Percentiles rank a stretch among this genome's conserved stretches.
phyloP scores from a whole-genome alignment of 2,113 vertebrate species.

The Aptenodytes patagonicus region DNA sequence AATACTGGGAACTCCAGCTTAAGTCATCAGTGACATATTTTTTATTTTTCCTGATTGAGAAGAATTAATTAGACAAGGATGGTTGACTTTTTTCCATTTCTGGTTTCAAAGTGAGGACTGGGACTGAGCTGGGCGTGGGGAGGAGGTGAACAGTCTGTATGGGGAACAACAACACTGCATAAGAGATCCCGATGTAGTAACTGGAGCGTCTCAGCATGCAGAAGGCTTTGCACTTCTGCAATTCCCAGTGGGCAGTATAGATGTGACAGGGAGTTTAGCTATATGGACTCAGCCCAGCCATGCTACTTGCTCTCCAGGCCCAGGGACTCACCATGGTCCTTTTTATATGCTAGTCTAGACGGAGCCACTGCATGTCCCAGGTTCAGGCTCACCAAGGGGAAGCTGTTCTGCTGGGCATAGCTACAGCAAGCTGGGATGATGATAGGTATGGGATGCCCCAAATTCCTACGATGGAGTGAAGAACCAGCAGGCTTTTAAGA shows the following conservation, averaged over 20 bases:
- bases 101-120: background rate
- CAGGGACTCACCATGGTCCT: background rate
- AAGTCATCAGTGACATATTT: background rate
- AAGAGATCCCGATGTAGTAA: fast-evolving
- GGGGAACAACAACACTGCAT: background rate
- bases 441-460: background rate
- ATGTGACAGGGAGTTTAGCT: background rate
- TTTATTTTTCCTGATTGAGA: background rate
- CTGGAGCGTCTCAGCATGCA: background rate
- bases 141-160: background rate
- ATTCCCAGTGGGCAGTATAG: background rate
- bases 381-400: background rate
- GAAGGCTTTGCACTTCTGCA: background rate
- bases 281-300: background rate
- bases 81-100: background rate
- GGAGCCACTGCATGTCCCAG: background rate
- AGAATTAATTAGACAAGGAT: background rate
- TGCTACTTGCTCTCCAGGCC: background rate
- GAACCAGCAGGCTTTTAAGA: background rate
- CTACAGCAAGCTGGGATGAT: background rate
- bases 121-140: background rate
- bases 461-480: background rate
- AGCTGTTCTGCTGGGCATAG: background rate
- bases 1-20: background rate
- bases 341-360: background rate